A percentile compares a stretch with the other conserved stretches of the same genome.
These are phyloP conservation scores for Steinernema carpocapsae DNA, from an alignment of 2,888 invertebrate species.

Conservation along the genomic window DNA sequence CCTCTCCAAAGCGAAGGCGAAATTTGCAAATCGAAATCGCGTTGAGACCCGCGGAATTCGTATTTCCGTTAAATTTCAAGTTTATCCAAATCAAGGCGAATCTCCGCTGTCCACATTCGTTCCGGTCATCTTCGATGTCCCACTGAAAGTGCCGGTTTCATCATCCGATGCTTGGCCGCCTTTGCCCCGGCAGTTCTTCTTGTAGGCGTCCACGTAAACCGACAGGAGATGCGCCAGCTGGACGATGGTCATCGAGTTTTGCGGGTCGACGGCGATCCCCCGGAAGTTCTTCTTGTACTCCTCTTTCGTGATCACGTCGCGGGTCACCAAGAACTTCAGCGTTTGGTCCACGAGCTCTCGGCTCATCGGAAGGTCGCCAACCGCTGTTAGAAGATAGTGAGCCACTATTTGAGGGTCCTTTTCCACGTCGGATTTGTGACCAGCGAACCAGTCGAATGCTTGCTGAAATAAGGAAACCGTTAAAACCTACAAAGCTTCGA, in stretches of 20 bases:
- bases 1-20: too few relatives aligned
- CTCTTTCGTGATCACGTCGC: slow-evolving; percentile 19
- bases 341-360: slow-evolving; percentile 25
- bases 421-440: slow-evolving; percentile 13
- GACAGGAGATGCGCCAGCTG: slow-evolving; percentile 39
- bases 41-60: too few relatives aligned
- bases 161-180: slow-evolving; percentile 1
- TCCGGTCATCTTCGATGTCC: too few relatives aligned
- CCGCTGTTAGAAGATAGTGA: slow-evolving; percentile 38
- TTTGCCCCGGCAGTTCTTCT: background rate
- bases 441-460: slow-evolving; percentile 42
- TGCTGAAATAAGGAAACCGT: slow-evolving; percentile 11
- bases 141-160: too few relatives aligned
- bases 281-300: slow-evolving; percentile 39
- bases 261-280: slow-evolving; percentile 11
- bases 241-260: slow-evolving; percentile 37
- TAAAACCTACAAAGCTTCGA: background rate
- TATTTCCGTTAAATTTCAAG: too few relatives aligned
- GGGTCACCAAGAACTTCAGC: slow-evolving; percentile 36
- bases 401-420: slow-evolving; percentile 30
- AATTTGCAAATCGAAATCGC: too few relatives aligned
- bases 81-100: too few relatives aligned
- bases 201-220: slow-evolving; percentile 30
- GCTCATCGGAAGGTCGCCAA: slow-evolving; percentile 38
- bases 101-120: too few relatives aligned